Evolutionary conservation across 2,113 vertebrate genomes (phyloP), one percentile per base, ranked within the genome.

Genomic region (Ptilorrhoa leucosticta): DNA sequence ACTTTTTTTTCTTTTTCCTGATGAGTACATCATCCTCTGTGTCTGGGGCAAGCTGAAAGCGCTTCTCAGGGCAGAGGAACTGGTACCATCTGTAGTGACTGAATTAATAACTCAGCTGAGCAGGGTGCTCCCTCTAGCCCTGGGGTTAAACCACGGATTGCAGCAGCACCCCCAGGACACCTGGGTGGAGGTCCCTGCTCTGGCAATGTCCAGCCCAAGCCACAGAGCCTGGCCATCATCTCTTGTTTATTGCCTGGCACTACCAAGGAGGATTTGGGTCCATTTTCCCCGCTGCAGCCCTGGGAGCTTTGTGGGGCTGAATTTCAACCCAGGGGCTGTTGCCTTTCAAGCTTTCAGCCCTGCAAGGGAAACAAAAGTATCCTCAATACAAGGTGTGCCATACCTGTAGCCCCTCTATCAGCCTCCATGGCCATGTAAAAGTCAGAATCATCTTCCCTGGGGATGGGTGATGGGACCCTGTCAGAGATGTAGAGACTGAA

Each of bases 11-110:
- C 23, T 47, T 48, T 51, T 35, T 20, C 9, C 44, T 73, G 40
- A 22, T 9, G 20, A 37, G 18, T 30, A 1, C 10, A 28, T 13
- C 13, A 13, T 26, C 8, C 40, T 44, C 53, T 35, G 8, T 31
- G 66, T 35, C n/a, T n/a, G 8, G 18, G 56, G 50, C 64, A 51
- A 64, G 26, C 33, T 42, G 28, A 30, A 91, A 76, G 44, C 0
- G 0, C 9, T 44, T 56, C 39, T 53, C 1, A 2, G 47, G 21
- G 4, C 14, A 47, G 77, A 35, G 50, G 9, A 69, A 18, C 5
- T 0, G 0, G 16, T 71, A 33, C 23, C 21, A 33, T 11, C 22
- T 1, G 0, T 2, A 9, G 60, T 35, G 75, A 44, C 20, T 1
- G 3, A 30, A n/a, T 48, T 48, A 54, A 15, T 40, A 24, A 39